Conservation (phyloP, 2,113 vertebrate species). For the Nettapus auritus region DNA sequence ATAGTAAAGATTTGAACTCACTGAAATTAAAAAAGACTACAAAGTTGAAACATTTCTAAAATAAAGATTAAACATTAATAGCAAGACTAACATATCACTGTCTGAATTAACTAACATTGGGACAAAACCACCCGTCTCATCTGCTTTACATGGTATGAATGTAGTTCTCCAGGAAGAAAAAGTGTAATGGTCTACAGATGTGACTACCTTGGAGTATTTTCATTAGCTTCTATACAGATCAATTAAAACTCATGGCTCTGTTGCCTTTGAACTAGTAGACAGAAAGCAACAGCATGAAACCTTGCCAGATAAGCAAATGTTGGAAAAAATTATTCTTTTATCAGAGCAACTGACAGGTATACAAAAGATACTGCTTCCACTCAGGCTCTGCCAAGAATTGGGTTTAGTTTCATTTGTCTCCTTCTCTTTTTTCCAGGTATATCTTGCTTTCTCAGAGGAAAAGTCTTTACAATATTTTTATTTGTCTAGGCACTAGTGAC, state of each 20-base stretch:
- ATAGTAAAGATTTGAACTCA: background rate
- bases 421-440: background rate
- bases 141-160: background rate
- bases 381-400: background rate
- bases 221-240: background rate
- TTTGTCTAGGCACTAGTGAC: background rate
- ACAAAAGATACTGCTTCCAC: background rate
- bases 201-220: background rate
- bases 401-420: background rate
- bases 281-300: background rate
- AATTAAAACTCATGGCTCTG: background rate
- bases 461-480: background rate
- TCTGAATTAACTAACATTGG: background rate
- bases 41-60: background rate
- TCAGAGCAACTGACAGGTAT: background rate
- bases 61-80: background rate
- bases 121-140: background rate
- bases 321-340: background rate
- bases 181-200: background rate
- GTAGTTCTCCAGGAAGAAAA: background rate
- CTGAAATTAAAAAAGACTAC: background rate
- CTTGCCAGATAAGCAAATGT: background rate
- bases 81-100: background rate
- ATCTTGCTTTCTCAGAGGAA: background rate
- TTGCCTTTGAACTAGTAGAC: background rate